Evolutionary conservation across 2,888 invertebrate species (phyloP).

Genomic region (Agrochola lota): DNA sequence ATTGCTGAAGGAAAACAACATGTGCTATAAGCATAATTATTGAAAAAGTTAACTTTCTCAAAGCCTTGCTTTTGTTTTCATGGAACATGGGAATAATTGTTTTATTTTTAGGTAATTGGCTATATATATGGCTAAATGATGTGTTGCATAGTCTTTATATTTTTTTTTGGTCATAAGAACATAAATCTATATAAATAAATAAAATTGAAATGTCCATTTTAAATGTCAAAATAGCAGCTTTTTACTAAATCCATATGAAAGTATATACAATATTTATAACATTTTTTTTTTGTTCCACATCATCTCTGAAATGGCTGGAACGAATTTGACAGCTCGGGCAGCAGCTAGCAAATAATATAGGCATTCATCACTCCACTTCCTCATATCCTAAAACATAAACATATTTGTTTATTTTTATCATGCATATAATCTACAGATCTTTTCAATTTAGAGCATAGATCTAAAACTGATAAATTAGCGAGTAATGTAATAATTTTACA

Average conservation of each 20-base stretch:
- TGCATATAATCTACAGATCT: conserved; percentile 55
- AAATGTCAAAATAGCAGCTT: too few relatives aligned
- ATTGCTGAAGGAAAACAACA: background rate
- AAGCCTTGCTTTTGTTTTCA: background rate
- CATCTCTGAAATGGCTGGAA: too few relatives aligned
- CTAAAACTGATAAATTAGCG: conserved; percentile 50
- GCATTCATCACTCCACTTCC: conserved; percentile 5
- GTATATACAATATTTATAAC: too few relatives aligned
- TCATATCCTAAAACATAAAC: background rate
- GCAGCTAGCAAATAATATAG: background rate
- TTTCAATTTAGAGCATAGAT: conserved; percentile 58
- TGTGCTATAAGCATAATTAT: background rate
- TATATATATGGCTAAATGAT: background rate
- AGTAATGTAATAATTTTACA: conserved; percentile 43
- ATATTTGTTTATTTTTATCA: conserved; percentile 37
- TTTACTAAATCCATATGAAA: too few relatives aligned
- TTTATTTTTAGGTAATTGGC: background rate
- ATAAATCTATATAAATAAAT: too few relatives aligned
- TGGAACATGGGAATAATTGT: background rate
- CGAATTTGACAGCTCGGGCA: too few relatives aligned
- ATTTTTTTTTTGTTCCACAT: too few relatives aligned
- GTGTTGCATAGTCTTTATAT: background rate
- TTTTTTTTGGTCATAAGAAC: background rate
- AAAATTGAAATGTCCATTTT: too few relatives aligned
- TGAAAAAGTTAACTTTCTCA: background rate